Evolutionary conservation across 2,888 invertebrate species (phyloP), one percentile per base, ranked within the genome.

Genomic region (Apocheima hispidaria): DNA sequence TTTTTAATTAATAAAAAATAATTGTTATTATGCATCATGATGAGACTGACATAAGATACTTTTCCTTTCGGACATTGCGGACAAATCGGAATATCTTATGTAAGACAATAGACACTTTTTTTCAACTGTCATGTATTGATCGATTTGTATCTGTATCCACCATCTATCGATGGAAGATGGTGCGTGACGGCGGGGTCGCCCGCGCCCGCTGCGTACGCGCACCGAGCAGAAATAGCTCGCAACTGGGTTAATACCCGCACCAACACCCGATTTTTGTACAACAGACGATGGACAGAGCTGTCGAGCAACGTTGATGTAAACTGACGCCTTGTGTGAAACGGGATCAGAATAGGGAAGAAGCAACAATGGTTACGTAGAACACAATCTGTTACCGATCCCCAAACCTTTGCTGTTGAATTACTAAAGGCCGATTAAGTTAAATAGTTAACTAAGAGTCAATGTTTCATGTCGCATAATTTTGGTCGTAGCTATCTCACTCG

Each of bases 231-330:
- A 84, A 84, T 86, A 87, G 81, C 77, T 43, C 75, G 72, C 79
- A 87, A 82, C 73, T 87, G 77, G 87, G 86, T 87, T 87, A 86
- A 86, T 83, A 83, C 74, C 75, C 78, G 71, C 59, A 63, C 70
- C 72, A 71, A 70, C 75, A 74, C 72, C 56, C 70, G 71, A 67
- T 74, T 78, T 77, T 81, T 81, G 81, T 60, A 77, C 78, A 78
- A 74, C 78, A 71, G 64, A 66, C 64, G 59, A 64, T 65, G 66
- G 62, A 59, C 66, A 64, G 59, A 40, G 46, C 41, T 56, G 63
- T 61, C 63, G 60, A 41, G 20, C 44, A 30, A 26, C 53, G 46
- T 21, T 18, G n/a, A 16, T 33, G 46, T 46, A 23, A 40, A 59
- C 52, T 44, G 30, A 48, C 59, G 44, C 38, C 14, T 14, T 30